Base-by-base conservation (phyloP, 2,797 vertebrate species). In the Hirundo rustica region DNA sequence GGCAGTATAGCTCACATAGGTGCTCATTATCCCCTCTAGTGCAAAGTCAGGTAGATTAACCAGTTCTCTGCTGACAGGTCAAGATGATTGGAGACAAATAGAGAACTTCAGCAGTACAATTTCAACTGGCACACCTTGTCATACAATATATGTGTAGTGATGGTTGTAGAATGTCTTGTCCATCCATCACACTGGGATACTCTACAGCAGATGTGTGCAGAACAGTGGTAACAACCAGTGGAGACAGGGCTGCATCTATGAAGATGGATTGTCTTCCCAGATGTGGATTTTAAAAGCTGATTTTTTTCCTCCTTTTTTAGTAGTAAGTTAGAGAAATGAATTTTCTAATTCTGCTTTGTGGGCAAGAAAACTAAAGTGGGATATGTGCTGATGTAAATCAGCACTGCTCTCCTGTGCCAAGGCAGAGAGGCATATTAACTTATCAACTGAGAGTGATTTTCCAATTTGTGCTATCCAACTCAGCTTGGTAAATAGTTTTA, bases 1-100 rank as follows among this genome's bases (percentile, higher is more conserved):
- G 82, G 25, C 38, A 79, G 58, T 7, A 34, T 11, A 47, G 17
- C n/a, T 84, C 0, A 0, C n/a, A n/a, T 3, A 23, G 10, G 38
- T 61, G 45, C 23, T 92, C 30, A 38, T 80, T 65, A 25, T 51
- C 42, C 23, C 45, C 18, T 68, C 8, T 8, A 36, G 16, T 50
- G 44, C 18, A 65, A 40, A 84, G 18, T 27, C n/a, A 29, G 20
- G 50, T 34, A 34, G 29, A 60, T 83, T 47, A 79, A 76, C 7
- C 12, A 67, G 48, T 12, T 67, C 40, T 51, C 16, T 4, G 3
- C 40, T 60, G n/a, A 62, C n/a, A 86, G 30, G 71, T 38, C 9
- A 71, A 48, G 11, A 12, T 70, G 66, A 44, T 64, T n/a, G 58
- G 38, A 77, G 32, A 53, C 65, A 44, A 91, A 27, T 8, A 85